These are phyloP conservation scores for Brachionichthys hirsutus DNA, from an alignment of 2,113 vertebrate species.

Conservation along the genomic window DNA sequence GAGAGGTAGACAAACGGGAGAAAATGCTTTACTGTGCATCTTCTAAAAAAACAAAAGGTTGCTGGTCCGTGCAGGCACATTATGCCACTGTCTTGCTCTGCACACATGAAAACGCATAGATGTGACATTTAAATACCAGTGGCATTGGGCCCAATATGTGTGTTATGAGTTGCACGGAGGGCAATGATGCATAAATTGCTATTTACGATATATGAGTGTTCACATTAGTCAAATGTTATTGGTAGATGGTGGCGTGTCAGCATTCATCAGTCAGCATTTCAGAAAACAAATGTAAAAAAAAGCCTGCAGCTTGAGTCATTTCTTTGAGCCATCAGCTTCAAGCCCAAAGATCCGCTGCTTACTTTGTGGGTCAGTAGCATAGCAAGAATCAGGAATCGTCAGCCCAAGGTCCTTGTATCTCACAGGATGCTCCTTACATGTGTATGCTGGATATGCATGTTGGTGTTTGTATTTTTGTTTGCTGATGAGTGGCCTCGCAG, in stretches of 20 bases:
- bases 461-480: conserved; percentile 24
- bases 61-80: conserved; percentile 12
- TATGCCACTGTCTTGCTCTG: conserved; percentile 4
- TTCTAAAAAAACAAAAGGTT: conserved; percentile 7
- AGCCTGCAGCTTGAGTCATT: conserved; percentile 1
- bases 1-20: background rate
- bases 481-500: conserved; percentile 40
- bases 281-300: too few species aligned
- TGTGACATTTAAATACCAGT: conserved; percentile 59
- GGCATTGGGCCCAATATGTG: background rate
- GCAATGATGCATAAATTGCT: background rate
- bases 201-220: background rate
- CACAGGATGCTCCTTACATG: background rate
- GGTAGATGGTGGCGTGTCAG: conserved; percentile 7
- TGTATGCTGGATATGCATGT: conserved; percentile 1
- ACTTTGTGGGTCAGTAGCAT: background rate
- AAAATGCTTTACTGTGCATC: background rate
- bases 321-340: conserved; percentile 15
- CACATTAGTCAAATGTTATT: conserved; percentile 10
- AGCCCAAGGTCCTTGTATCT: conserved; percentile 1
- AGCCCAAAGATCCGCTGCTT: background rate
- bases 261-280: conserved; percentile 36
- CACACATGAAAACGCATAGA: conserved; percentile 23
- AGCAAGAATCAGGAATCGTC: background rate
- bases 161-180: too few species aligned